Evolutionary conservation across 2,113 vertebrate species (phyloP).

Genomic region (Struthio camelus): DNA sequence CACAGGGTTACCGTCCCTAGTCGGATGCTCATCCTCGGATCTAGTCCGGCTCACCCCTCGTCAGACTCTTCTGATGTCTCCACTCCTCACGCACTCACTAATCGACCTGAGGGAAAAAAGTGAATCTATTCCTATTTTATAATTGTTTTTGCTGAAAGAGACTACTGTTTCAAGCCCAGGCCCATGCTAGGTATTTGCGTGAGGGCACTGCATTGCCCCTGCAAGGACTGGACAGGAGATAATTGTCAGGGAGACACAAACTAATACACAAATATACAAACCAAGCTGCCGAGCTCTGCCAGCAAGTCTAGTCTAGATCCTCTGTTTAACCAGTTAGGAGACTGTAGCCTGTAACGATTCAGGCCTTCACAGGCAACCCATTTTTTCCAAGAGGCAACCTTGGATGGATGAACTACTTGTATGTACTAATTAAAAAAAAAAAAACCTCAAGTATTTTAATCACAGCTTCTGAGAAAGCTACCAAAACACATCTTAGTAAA

Average conservation of each 20-base stretch:
- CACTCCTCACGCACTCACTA: too few relatives aligned
- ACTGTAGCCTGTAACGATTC: fast-evolving
- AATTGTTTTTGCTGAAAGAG: not conserved
- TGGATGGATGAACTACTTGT: not conserved
- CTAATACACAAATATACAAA: not conserved
- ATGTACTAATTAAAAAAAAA: not conserved
- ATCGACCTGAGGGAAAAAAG: not conserved
- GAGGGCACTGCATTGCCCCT: not conserved
- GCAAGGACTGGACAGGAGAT: not conserved
- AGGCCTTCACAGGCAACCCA: not conserved
- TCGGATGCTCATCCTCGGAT: not conserved
- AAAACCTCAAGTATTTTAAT: not conserved
- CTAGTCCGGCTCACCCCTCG: not conserved
- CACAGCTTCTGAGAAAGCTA: not conserved
- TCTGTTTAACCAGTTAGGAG: not conserved
- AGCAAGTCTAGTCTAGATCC: not conserved
- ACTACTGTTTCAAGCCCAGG: not conserved
- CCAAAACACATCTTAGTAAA: not conserved
- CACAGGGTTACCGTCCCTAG: not conserved
- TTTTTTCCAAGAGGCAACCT: not conserved
- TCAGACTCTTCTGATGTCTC: not conserved
- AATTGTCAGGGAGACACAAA: not conserved
- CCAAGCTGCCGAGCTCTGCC: not conserved
- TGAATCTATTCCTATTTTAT: not conserved
- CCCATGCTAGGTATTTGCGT: not conserved